Percentiles rank a stretch among this genome's conserved stretches.
These are phyloP conservation scores for Temnopleurus reevesii DNA, from an alignment of 53 echinoderm and acorn worm genomes.

Conservation along the genomic window DNA sequence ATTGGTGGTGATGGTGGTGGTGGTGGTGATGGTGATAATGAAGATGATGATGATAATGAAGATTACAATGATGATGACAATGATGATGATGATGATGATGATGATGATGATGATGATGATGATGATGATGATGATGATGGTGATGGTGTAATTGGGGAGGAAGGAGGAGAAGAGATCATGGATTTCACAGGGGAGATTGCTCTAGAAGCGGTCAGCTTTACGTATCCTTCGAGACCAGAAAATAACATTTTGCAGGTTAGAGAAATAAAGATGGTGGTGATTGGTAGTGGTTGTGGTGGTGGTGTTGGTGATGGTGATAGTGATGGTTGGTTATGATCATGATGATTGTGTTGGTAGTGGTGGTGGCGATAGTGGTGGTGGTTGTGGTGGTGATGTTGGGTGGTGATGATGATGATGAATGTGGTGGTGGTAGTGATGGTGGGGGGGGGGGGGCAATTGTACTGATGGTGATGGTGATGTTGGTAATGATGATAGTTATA, in stretches of 20 bases:
- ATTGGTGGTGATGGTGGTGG: not conserved
- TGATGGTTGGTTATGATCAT: too few relatives aligned
- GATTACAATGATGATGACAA: not conserved
- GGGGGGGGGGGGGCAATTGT: not conserved
- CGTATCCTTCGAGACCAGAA: conserved; percentile 94
- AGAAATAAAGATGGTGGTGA: too few relatives aligned
- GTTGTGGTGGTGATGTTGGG: too few relatives aligned
- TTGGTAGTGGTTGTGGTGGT: too few relatives aligned
- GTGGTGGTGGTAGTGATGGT: too few relatives aligned
- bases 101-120: not conserved
- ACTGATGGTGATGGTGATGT: not conserved
- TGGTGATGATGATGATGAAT: too few relatives aligned
- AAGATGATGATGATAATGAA: not conserved
- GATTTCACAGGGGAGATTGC: conserved; percentile 78
- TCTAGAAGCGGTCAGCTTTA: conserved; percentile 75
- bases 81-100: not conserved
- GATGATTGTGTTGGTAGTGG: too few relatives aligned
- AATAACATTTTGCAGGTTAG: conserved; percentile 85
- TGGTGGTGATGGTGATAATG: not conserved
- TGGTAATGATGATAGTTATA: not conserved
- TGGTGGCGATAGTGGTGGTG: too few relatives aligned
- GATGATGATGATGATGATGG: not conserved
- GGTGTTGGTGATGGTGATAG: too few relatives aligned
- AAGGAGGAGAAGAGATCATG: conserved; percentile 71
- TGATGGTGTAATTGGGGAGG: too few relatives aligned